A percentile compares a stretch with the other conserved stretches of the same genome.
phyloP scores from a whole-genome alignment of 2,888 invertebrate genomes.

The Alviniconcha strummeri region DNA sequence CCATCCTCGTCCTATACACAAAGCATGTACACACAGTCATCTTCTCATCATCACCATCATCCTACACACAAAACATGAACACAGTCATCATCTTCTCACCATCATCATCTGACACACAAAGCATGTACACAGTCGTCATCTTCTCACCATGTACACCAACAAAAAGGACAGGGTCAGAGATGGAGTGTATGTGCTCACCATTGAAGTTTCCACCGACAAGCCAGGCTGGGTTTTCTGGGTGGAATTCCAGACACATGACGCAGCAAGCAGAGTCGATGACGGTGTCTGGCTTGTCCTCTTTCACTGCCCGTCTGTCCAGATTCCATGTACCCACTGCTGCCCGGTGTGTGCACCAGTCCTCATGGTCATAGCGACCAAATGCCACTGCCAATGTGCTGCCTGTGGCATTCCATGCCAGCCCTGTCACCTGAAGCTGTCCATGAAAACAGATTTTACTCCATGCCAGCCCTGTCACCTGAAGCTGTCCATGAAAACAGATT shows the following conservation, averaged over 20 bases:
- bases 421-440: constrained; percentile 67
- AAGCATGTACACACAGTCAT: too few relatives aligned
- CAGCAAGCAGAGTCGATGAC: constrained; percentile 72
- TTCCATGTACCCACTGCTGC: constrained; percentile 73
- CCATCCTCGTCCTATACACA: too few relatives aligned
- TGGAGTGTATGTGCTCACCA: constrained; percentile 58
- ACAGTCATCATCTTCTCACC: too few relatives aligned
- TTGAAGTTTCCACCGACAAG: constrained; percentile 74
- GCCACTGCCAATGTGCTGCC: constrained; percentile 72
- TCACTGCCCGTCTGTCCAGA: constrained; percentile 68
- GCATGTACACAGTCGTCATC: too few relatives aligned
- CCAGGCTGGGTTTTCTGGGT: constrained; percentile 73
- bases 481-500: too few relatives aligned
- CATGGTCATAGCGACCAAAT: constrained; percentile 72
- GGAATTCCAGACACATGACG: constrained; percentile 73
- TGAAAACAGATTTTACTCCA: constrained; percentile 20
- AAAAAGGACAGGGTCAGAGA: too few relatives aligned
- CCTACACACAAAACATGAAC: too few relatives aligned
- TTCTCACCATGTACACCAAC: too few relatives aligned
- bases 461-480: too few relatives aligned
- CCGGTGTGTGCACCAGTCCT: constrained; percentile 74
- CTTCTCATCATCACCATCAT: too few relatives aligned
- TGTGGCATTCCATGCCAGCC: constrained; percentile 73
- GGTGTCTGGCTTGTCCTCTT: constrained; percentile 72
- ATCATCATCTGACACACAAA: too few relatives aligned